Evolutionary conservation across 1,140 invertebrate genomes (phyloP).

Genomic region (Mya arenaria): DNA sequence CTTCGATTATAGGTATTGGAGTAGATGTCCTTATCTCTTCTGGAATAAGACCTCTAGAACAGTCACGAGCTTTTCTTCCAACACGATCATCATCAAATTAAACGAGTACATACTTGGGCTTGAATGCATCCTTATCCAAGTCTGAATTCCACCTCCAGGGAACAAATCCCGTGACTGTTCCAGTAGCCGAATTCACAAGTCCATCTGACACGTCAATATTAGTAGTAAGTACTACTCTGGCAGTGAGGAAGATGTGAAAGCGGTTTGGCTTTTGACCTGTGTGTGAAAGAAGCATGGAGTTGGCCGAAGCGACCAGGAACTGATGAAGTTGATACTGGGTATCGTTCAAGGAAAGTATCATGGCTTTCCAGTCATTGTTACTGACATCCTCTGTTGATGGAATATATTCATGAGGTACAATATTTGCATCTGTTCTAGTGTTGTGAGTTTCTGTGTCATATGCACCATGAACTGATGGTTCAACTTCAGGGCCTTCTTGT

Average conservation of each 20-base stretch:
- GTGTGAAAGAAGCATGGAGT: constrained; percentile 8
- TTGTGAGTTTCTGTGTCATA: constrained; percentile 24
- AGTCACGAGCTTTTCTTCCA: neutral
- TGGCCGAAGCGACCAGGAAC: constrained; percentile 8
- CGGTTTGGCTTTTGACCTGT: constrained; percentile 21
- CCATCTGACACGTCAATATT: neutral
- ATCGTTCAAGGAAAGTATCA: constrained; percentile 12
- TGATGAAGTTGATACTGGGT: constrained; percentile 27
- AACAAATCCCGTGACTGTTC: neutral
- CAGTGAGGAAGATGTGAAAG: constrained; percentile 21
- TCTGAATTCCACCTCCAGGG: neutral
- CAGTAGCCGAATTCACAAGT: neutral
- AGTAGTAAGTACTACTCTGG: neutral
- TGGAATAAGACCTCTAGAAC: neutral
- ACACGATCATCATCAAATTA: constrained; percentile 18
- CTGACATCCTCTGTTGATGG: constrained; percentile 29
- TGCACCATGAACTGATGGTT: constrained; percentile 28
- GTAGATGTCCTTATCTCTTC: constrained; percentile 11
- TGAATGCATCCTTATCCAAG: neutral
- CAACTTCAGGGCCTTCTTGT: neutral
- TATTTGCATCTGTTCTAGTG: constrained; percentile 25
- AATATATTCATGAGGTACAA: constrained; percentile 27
- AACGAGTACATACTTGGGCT: too few relatives aligned
- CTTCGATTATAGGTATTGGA: neutral
- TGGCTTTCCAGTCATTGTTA: constrained; percentile 20